phyloP scores from a whole-genome alignment of 2,888 invertebrate genomes.

The Cylloceria caligata region DNA sequence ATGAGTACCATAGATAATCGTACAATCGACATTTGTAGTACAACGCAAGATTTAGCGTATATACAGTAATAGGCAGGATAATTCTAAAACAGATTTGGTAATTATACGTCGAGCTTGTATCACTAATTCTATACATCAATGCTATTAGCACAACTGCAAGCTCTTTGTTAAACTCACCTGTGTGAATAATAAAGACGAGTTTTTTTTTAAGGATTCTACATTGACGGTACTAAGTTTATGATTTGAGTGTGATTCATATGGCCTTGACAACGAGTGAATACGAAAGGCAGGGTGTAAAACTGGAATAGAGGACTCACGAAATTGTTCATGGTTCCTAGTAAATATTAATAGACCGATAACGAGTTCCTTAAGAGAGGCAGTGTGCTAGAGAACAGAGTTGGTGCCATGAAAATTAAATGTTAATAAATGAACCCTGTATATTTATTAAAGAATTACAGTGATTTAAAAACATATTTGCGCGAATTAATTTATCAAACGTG shows the following conservation, averaged over 20 bases:
- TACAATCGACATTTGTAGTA: neutral
- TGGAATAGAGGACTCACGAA: conserved; percentile 15
- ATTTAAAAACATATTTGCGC: conserved; percentile 5
- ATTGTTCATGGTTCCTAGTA: conserved; percentile 53
- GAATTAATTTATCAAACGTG: neutral
- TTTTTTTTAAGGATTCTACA: neutral
- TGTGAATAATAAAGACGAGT: neutral
- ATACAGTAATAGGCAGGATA: neutral
- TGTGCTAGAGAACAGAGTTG: conserved; percentile 32
- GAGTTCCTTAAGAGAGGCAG: conserved; percentile 21
- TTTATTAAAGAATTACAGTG: conserved; percentile 11
- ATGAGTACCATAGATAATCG: neutral
- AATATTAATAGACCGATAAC: conserved; percentile 59
- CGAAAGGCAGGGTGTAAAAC: neutral
- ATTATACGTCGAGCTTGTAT: too few relatives aligned
- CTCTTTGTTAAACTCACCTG: neutral
- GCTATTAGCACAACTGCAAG: neutral
- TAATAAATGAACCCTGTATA: neutral
- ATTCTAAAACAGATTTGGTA: neutral
- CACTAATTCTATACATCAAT: too few relatives aligned
- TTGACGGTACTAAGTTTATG: neutral
- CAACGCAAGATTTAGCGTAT: neutral
- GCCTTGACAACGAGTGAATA: neutral
- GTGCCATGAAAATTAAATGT: conserved; percentile 58
- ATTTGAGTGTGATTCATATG: neutral